These are phyloP conservation scores for Mylabris sibirica DNA, from an alignment of 2,888 invertebrate genomes.

Conservation along the genomic window DNA sequence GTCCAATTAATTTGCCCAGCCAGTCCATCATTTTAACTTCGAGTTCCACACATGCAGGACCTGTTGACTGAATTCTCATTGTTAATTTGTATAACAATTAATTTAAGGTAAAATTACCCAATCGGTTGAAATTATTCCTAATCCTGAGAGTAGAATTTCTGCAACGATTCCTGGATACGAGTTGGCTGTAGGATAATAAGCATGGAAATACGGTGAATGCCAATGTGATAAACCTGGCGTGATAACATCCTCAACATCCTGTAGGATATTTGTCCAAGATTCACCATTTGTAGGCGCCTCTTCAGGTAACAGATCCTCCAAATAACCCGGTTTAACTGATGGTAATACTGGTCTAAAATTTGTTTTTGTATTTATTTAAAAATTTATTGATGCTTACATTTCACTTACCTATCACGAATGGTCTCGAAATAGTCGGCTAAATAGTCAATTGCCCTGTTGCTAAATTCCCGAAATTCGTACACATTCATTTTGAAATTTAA, in stretches of 20 bases:
- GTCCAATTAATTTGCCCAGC: conserved; percentile 83
- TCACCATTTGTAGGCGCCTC: conserved; percentile 83
- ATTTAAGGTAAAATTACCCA: conserved; percentile 42
- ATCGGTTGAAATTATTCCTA: conserved; percentile 45
- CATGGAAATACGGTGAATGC: conserved; percentile 94
- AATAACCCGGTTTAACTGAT: conserved; percentile 88
- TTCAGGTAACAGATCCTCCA: conserved; percentile 79
- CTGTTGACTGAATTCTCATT: conserved; percentile 40
- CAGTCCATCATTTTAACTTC: conserved; percentile 93
- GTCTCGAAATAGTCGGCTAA: conserved; percentile 89
- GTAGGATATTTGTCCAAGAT: conserved; percentile 83
- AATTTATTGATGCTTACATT: background rate
- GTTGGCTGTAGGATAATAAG: conserved; percentile 87
- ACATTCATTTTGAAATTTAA: conserved; percentile 70
- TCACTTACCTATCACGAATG: conserved; percentile 76
- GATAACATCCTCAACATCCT: conserved; percentile 84
- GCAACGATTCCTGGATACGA: conserved; percentile 87
- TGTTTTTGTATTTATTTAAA: background rate
- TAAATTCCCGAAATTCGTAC: conserved; percentile 80
- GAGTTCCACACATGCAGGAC: conserved; percentile 82
- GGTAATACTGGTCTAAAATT: conserved; percentile 78
- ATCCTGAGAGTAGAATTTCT: conserved; percentile 62
- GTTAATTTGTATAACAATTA: background rate
- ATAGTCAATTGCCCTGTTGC: conserved; percentile 86
- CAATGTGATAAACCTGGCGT: conserved; percentile 95